Evolutionary conservation across 2,888 invertebrate genomes (phyloP).

Genomic region (Tiphia femorata): DNA sequence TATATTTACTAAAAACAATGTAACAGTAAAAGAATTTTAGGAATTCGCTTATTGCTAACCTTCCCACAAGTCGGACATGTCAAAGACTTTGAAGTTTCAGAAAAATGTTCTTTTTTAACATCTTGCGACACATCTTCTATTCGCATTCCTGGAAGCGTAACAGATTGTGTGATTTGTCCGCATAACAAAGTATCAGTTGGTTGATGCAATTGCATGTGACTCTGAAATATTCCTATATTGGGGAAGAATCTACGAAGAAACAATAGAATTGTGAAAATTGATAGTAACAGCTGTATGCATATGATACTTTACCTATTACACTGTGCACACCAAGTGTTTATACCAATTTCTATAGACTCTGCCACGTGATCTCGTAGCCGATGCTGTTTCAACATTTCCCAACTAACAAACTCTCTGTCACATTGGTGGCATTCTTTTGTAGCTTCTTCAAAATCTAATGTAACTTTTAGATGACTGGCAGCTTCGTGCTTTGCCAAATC

Average conservation of each 20-base stretch:
- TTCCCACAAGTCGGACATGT: slow-evolving; percentile 61
- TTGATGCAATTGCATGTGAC: slow-evolving; percentile 53
- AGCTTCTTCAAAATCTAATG: slow-evolving; percentile 50
- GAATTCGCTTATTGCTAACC: slow-evolving; percentile 42
- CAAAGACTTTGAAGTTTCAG: slow-evolving; percentile 50
- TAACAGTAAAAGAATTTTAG: slow-evolving; percentile 1
- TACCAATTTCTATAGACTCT: slow-evolving; percentile 41
- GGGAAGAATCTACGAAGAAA: slow-evolving; percentile 52
- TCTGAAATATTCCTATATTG: slow-evolving; percentile 46
- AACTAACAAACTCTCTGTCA: slow-evolving; percentile 57
- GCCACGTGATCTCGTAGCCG: slow-evolving; percentile 55
- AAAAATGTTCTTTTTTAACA: slow-evolving; percentile 44
- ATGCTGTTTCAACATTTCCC: slow-evolving; percentile 60
- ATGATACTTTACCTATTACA: slow-evolving; percentile 51
- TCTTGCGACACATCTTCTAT: slow-evolving; percentile 33
- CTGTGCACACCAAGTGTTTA: slow-evolving; percentile 55
- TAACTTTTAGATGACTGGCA: slow-evolving; percentile 52
- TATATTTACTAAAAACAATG: neutral
- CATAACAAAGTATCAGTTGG: slow-evolving; percentile 15
- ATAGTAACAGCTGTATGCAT: neutral
- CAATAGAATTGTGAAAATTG: neutral
- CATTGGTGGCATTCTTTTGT: slow-evolving; percentile 57
- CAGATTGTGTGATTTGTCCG: slow-evolving; percentile 10
- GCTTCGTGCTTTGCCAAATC: slow-evolving; percentile 60
- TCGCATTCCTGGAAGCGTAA: slow-evolving; percentile 5